Evolutionary conservation across 2,113 vertebrate species (phyloP), one percentile per base, ranked within the genome.

Genomic region (Ciconia boyciana): DNA sequence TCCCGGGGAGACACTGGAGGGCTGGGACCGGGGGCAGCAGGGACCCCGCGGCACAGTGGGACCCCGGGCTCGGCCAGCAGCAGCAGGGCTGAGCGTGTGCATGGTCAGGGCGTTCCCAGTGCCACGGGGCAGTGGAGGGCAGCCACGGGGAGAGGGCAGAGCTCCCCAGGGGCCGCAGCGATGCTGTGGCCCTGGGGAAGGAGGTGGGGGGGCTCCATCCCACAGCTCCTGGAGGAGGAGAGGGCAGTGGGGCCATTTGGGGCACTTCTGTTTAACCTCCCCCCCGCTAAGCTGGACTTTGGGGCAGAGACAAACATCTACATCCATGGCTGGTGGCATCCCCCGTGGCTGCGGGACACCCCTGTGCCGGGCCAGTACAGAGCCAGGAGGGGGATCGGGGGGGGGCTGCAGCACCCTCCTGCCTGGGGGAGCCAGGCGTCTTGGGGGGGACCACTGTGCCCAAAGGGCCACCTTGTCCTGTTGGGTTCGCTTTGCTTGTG

Each of bases 71-170:
- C 2, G 2, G 24, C 41, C 0, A 0, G 58, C 66, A 80, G 71
- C 15, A 7, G 29, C 19, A 3, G 2, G 43, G n/a, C 85, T 71
- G 51, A 55, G 39, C 0, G 0, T 21, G 39, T 1, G 2, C 25
- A 8, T 0, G 2, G 9, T 19, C 46, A 48, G 51, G 43, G 52
- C 5, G 51, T 29, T 32, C 52, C 15, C 1, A 0, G 51, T 21
- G 46, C 64, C 9, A 2, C 2, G 1, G 15, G 43, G 29, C 52
- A 34, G 46, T 0, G 1, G 8, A 48, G 49, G 31, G 31, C 41
- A 66, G 41, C 20, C 10, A 13, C 0, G 1, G 41, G 13, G 65
- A 21, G 15, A 62, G 32, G 22, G 8, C 69, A 69, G 58, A 60
- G 29, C n/a, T 43, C 49, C 44, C 44, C 44, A 46, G 44, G 44